phyloP scores from a whole-genome alignment of 1,140 invertebrate genomes.

The Psix sp. region DNA sequence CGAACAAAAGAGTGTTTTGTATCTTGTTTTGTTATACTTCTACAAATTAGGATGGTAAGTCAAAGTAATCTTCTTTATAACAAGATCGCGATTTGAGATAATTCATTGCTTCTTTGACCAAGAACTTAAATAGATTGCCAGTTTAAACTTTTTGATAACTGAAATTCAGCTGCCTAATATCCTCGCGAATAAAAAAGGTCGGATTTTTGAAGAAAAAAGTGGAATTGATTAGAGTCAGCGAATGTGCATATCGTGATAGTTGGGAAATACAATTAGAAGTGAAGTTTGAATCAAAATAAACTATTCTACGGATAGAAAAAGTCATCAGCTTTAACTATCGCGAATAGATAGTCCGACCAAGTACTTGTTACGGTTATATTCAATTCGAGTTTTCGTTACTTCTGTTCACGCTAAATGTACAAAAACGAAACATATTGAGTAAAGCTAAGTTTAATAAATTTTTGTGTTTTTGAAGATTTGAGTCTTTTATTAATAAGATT shows the following conservation, averaged over 20 bases:
- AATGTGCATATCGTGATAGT: constrained; percentile 24
- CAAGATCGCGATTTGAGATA: too few species aligned
- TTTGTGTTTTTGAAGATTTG: too few species aligned
- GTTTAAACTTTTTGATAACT: too few species aligned
- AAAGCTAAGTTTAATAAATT: constrained; percentile 32
- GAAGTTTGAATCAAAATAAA: constrained; percentile 46
- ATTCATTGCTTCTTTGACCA: too few species aligned
- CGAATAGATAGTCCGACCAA: constrained; percentile 35
- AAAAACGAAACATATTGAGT: constrained; percentile 48
- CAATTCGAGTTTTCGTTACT: constrained; percentile 51
- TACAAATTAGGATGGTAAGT: too few species aligned
- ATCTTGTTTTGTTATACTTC: not conserved
- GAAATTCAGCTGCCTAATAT: too few species aligned
- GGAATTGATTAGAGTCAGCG: constrained; percentile 30
- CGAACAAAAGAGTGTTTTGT: constrained; percentile 10
- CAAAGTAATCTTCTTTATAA: too few species aligned
- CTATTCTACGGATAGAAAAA: constrained; percentile 39
- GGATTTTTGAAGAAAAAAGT: constrained; percentile 18
- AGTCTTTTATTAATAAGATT: too few species aligned
- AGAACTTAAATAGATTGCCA: too few species aligned
- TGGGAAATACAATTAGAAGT: constrained; percentile 44
- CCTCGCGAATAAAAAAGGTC: too few species aligned
- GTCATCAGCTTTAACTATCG: constrained; percentile 36
- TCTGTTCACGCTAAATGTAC: not conserved
- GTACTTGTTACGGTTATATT: constrained; percentile 48